phyloP scores from a whole-genome alignment of 1,140 invertebrate species.

The Lepidotrigona ventralis region DNA sequence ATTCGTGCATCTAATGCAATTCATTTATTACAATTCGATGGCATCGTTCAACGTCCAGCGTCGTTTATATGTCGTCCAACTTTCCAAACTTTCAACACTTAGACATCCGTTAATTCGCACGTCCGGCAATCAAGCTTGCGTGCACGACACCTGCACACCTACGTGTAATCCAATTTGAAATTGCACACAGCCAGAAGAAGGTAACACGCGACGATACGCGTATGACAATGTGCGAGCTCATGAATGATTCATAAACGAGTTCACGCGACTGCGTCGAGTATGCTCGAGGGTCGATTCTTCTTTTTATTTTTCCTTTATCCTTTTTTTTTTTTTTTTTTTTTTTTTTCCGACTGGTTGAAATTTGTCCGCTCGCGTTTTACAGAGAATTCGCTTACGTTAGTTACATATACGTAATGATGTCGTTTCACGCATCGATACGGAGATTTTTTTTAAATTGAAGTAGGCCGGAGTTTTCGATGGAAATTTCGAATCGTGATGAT shows the following conservation, averaged over 20 bases:
- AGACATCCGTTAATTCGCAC: slow-evolving; percentile 48
- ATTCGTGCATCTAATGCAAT: background rate
- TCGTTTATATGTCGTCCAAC: background rate
- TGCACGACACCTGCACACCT: slow-evolving; percentile 31
- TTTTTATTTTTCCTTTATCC: too few relatives aligned
- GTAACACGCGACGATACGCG: slow-evolving; percentile 12
- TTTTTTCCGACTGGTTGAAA: background rate
- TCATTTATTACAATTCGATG: background rate
- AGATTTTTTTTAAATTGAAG: background rate
- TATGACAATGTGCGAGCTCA: slow-evolving; percentile 42
- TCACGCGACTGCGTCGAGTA: background rate
- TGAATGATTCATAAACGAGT: slow-evolving; percentile 44
- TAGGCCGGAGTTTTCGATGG: too few relatives aligned
- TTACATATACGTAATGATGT: too few relatives aligned
- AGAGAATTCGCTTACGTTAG: too few relatives aligned
- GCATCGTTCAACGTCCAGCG: background rate
- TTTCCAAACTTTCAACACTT: background rate
- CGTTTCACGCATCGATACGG: background rate
- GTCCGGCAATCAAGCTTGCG: slow-evolving; percentile 46
- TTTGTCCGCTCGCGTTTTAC: background rate
- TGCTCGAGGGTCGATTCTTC: background rate
- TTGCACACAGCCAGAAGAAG: slow-evolving; percentile 19
- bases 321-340: too few relatives aligned
- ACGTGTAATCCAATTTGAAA: slow-evolving; percentile 42
- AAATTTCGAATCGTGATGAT: too few relatives aligned